Evolutionary conservation across 2,113 vertebrate genomes (phyloP), one percentile per base, ranked within the genome.

Genomic region (Microtus pennsylvanicus): DNA sequence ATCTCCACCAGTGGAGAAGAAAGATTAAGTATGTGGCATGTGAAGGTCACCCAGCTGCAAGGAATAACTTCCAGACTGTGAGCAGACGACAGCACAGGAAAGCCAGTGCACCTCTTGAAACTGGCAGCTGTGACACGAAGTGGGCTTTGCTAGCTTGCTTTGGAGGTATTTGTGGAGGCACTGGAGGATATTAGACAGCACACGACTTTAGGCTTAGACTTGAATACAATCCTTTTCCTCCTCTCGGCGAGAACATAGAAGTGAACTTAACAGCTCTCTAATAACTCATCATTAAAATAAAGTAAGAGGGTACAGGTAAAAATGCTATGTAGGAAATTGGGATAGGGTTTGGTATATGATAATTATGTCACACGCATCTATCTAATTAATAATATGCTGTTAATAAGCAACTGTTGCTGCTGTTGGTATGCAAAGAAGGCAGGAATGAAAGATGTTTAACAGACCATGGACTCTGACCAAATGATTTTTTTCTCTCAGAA

Each of bases 401-500:
- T 47, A 77, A 88, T 50, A 85, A 74, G 28, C 52, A 63, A 19
- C 28, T 61, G 5, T 70, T 83, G 19, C 19, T 58, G 9, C 50
- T 61, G 24, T n/a, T 77, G 11, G 9, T 86, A 38, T 12, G 63
- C 5, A 52, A 70, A 92, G 30, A 88, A 90, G 77, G 17, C 35
- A 50, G 63, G 47, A 3, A 3, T n/a, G 10, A 42, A 87, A 47
- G 19, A 33, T 24, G 78, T 61, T 77, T 45, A 52, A 1, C 26
- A 69, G 45, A 90, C 10, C 12, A 11, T 35, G 14, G 21, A 67
- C 12, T 89, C 86, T 97, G 88, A 97, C 12, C 7, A 30, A 75
- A 21, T 87, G 47, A 69, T 63, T 87, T 47, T 74, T n/a, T 9
- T 58, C 52, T 2, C 24, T 45, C 78, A 96, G 97, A 63, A 96